Evolutionary conservation across 2,113 vertebrate genomes (phyloP).

Genomic region (Cololabis saira): DNA sequence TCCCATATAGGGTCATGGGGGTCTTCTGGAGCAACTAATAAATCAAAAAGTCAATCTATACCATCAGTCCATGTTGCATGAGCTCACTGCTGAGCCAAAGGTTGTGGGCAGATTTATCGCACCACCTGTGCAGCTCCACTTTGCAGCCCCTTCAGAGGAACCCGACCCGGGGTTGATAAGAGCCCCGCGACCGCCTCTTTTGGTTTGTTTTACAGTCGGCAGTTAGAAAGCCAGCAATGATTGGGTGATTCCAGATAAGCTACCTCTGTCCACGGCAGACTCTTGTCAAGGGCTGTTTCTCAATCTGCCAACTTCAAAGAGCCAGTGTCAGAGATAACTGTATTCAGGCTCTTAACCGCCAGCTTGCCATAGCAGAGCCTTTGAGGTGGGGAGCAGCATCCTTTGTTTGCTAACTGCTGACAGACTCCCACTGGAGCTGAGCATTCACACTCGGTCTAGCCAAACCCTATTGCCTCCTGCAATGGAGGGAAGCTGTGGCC

Average conservation of each 20-base stretch:
- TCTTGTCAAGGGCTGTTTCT: constrained; percentile 48
- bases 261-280: constrained; percentile 51
- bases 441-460: constrained; percentile 62
- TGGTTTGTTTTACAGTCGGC: constrained; percentile 38
- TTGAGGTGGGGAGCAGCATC: constrained; percentile 69
- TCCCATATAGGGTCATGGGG: no score
- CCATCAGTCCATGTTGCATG: not conserved
- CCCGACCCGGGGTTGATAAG: constrained; percentile 53
- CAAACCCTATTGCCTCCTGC: constrained; percentile 61
- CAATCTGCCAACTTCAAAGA: constrained; percentile 66
- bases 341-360: constrained; percentile 65
- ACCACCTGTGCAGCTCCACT: constrained; percentile 62
- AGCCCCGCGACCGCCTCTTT: constrained; percentile 27
- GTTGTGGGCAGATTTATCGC: constrained; percentile 54
- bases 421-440: constrained; percentile 67
- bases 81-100: constrained; percentile 16
- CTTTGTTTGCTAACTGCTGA: constrained; percentile 68
- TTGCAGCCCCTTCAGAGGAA: constrained; percentile 48
- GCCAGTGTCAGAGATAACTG: constrained; percentile 53
- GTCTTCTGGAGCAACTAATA: no score
- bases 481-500: constrained; percentile 70
- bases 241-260: constrained; percentile 67
- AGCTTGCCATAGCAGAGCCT: constrained; percentile 52
- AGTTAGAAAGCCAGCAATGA: constrained; percentile 39
- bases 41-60: no score